phyloP scores from a whole-genome alignment of 1,140 invertebrate species.

The Sarcophaga bullata region DNA sequence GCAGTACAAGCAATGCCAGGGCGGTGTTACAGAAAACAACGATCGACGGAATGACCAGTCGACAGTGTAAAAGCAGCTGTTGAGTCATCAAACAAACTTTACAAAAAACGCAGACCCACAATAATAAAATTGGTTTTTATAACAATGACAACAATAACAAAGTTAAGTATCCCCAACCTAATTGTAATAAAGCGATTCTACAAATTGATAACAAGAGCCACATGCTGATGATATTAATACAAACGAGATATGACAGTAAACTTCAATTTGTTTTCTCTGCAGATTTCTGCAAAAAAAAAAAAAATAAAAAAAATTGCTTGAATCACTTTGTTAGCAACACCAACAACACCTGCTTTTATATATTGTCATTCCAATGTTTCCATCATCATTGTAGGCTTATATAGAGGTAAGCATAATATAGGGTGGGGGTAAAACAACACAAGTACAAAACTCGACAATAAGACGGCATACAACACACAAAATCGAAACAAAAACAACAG shows the following conservation, averaged over 20 bases:
- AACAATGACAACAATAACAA: not conserved
- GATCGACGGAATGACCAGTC: not conserved
- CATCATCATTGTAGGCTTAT: not conserved
- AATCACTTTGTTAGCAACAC: not conserved
- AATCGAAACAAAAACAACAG: not conserved
- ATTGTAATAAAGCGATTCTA: not conserved
- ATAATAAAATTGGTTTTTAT: not conserved
- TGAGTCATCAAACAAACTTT: conserved; percentile 27
- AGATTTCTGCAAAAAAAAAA: not conserved
- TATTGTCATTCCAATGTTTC: not conserved
- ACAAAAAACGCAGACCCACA: not conserved
- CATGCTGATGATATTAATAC: too few species aligned
- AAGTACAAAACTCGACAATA: not conserved
- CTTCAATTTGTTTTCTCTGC: not conserved
- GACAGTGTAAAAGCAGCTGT: conserved; percentile 20
- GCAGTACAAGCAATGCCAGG: not conserved
- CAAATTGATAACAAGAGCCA: not conserved
- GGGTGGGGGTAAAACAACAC: not conserved
- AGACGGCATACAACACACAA: not conserved
- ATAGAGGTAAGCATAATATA: not conserved
- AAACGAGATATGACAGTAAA: conserved; percentile 26
- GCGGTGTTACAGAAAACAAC: not conserved
- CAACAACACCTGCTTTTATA: not conserved
- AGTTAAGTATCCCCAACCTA: conserved; percentile 18
- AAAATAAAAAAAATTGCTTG: not conserved